phyloP scores from a whole-genome alignment of 2,888 invertebrate species.

The Eudasyphora cyanicolor region DNA sequence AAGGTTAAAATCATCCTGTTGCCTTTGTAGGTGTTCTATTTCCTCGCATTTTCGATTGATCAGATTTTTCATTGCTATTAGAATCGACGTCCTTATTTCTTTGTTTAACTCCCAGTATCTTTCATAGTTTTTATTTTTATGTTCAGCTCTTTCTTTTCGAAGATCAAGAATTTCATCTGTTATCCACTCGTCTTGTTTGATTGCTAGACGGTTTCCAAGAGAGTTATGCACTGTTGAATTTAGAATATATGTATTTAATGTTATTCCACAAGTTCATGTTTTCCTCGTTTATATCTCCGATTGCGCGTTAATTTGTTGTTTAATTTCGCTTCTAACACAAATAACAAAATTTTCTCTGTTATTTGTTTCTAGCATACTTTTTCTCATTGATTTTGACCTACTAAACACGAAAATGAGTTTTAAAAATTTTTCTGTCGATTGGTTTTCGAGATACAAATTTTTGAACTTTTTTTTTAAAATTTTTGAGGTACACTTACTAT shows the following conservation, averaged over 20 bases:
- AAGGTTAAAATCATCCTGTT: not conserved
- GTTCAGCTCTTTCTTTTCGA: conserved; percentile 7
- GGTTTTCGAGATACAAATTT: no score
- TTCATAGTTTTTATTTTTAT: not conserved
- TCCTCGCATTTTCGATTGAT: not conserved
- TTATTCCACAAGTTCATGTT: not conserved
- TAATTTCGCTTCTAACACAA: not conserved
- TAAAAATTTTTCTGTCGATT: no score
- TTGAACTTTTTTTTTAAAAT: no score
- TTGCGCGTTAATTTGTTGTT: not conserved
- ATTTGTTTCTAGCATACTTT: no score
- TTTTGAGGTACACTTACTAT: no score
- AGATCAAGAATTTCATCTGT: no score
- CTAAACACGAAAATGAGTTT: no score
- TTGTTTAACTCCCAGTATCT: not conserved
- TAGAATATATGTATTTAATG: not conserved
- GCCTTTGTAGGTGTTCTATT: not conserved
- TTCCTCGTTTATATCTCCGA: not conserved
- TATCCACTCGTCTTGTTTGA: no score
- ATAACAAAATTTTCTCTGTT: no score
- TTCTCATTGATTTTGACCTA: no score
- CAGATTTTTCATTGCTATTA: no score
- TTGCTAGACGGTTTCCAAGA: not conserved
- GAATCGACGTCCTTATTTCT: no score
- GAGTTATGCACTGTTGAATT: not conserved